Base-by-base conservation (phyloP, 1,140 invertebrate genomes). In the Cataglyphis hispanica region DNA sequence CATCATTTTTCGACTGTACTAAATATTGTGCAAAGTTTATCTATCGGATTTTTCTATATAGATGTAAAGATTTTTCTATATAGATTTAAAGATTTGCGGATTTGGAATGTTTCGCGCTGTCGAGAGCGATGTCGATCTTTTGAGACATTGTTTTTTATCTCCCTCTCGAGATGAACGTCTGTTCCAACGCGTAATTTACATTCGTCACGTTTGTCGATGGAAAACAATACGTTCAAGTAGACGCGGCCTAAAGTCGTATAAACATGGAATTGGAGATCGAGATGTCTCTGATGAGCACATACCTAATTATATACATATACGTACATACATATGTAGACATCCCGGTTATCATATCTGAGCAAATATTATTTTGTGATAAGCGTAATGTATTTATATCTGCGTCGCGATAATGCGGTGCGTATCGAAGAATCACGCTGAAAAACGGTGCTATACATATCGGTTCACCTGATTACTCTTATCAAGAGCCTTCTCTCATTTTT, bases 221-320 rank as follows among this genome's bases (percentile, higher is more conserved):
- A 66, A 72, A 53, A 61, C 27, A 84, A 63, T 89, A 64, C 61
- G 85, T 64, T 86, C 70, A 84, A 91, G 91, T 92, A 90, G 91
- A 89, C 86, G 86, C 90, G 89, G 90, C 90, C 91, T 92, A 92
- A 91, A 85, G 64, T 83, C 77, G 69, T 89, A 87, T 60, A 81
- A 46, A 85, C 63, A 78, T 56, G 63, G 10, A 58, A 16, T 34
- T 25, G 61, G 56, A 75, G 58, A 58, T 37, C 37, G 5, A 19
- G 0, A 11, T n/a, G 63, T 72, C 16, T 66, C 75, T 58, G 83
- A 69, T 19, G 56, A 58, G n/a, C 2, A 34, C 27, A 61, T 61
- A 31, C 19, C 34, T 81, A 64, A 50, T 60, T 85, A 86, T 85
- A 87, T 75, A 43, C 58, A 10, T 74, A 37, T 46, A 60, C 37